phyloP scores from a whole-genome alignment of 2,113 vertebrate genomes.

The Scophthalmus maximus region DNA sequence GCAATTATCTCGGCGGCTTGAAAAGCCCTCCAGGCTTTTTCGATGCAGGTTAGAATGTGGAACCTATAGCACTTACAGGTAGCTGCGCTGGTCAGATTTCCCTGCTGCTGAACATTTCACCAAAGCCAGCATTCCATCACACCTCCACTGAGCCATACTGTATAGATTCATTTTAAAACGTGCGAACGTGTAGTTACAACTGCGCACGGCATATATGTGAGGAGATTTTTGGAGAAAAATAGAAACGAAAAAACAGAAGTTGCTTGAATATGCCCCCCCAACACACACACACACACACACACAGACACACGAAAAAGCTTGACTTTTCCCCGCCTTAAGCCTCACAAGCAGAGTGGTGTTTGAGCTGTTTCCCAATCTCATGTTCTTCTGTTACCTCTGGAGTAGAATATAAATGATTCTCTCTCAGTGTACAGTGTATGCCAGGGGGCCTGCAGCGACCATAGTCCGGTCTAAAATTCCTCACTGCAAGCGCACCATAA shows the following conservation, averaged over 20 bases:
- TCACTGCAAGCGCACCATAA: slow-evolving; percentile 77
- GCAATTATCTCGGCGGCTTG: slow-evolving; percentile 71
- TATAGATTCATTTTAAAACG: slow-evolving; percentile 12
- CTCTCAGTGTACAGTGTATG: slow-evolving; percentile 79
- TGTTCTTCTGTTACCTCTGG: slow-evolving; percentile 85
- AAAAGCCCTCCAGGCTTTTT: slow-evolving; percentile 57
- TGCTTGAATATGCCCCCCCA: slow-evolving; percentile 65
- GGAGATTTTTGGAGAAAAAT: slow-evolving; percentile 36
- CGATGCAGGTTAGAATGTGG: slow-evolving; percentile 48
- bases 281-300: not conserved
- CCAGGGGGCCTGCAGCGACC: slow-evolving; percentile 81
- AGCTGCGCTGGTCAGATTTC: slow-evolving; percentile 62
- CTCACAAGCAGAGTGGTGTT: slow-evolving; percentile 80
- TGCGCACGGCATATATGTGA: slow-evolving; percentile 31
- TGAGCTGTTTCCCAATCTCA: slow-evolving; percentile 85
- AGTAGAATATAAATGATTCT: slow-evolving; percentile 86
- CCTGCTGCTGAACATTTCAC: slow-evolving; percentile 43
- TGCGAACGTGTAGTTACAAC: slow-evolving; percentile 18
- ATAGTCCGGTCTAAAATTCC: slow-evolving; percentile 81
- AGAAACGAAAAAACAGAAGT: slow-evolving; percentile 70
- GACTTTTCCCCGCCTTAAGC: slow-evolving; percentile 78
- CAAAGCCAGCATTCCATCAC: slow-evolving; percentile 63
- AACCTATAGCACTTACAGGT: slow-evolving; percentile 64
- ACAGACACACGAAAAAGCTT: slow-evolving; percentile 54
- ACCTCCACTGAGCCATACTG: slow-evolving; percentile 37